Base-by-base conservation (phyloP, 2,797 vertebrate genomes). In the Hylomyscus alleni region DNA sequence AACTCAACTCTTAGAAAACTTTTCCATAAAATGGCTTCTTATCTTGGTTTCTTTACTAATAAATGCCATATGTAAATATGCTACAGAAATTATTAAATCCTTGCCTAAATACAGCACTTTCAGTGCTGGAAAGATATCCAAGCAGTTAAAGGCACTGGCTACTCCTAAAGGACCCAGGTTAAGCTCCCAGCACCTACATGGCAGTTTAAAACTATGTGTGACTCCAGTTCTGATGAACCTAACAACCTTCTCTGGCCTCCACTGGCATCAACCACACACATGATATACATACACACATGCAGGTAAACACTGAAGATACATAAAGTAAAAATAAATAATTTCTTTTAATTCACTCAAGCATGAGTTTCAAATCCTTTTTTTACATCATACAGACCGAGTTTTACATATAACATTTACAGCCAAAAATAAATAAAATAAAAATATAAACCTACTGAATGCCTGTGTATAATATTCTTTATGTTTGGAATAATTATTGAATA, bases 381-480 rank as follows among this genome's bases (percentile, higher is more conserved):
- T 34, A 29, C 44, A 85, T n/a, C 60, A 50, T 24, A 67, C 40
- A 67, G 29, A 62, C 37, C 2, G 1, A 50, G 6, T 85, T 84
- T 85, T 24, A 65, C 40, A 85, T 67, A 31, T 84, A 85, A 85
- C 62, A 85, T 67, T 85, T 85, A 67, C 11, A 67, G 83, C 31
- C 44, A 85, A 84, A 84, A 85, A 50, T 67, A 65, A 85, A 50
- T 50, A 65, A 85, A 67, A 85, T 50, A 34, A 85, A 85, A 85
- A 50, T 22, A 14, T 14, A 50, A 85, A 50, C 44, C 62, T 85
- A 50, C 62, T 67, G 7, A 85, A 50, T 50, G 29, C 40, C 40
- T 85, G n/a, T 15, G 13, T 40, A 40, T 58, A 58, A 85, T 31
- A 85, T 31, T 67, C 60, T 67, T 85, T 85, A 50, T 85, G 47